Base-by-base conservation (phyloP, 2,888 invertebrate genomes). In the Agrilus mali region DNA sequence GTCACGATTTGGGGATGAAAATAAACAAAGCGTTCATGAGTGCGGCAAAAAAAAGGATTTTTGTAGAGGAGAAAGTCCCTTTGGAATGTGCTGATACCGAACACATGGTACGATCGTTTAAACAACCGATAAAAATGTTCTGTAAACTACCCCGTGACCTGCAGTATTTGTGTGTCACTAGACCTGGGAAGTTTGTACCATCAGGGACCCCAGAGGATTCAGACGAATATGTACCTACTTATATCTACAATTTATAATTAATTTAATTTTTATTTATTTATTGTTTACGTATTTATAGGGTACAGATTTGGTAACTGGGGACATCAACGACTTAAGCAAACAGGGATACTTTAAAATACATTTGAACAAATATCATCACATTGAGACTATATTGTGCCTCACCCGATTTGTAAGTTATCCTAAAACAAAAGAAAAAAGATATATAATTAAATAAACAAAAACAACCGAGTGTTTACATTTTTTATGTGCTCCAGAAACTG, bases 351-450 rank as follows among this genome's bases (percentile, higher is more conserved):
- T 81, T 57, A 66, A 74, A 16, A 60, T 82, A 17, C 73, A 75
- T 48, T 55, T 82, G 41, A 75, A 77, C 56, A 60, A 63, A n/a
- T 60, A 69, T 45, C 72, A 74, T 41, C 66, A 68, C 42, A 68
- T 82, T 1, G 73, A 74, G 43, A 69, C 72, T 0, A 67, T 81
- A 40, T 77, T 77, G 0, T 83, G 82, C 54, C 66, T 80, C 27
- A 72, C 75, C 0, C 71, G 65, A 54, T 66, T 69, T 48, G 73
- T 74, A 60, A 60, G 59, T 55, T 40, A n/a, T 31, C 10, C 6
- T 20, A n/a, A n/a, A n/a, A n/a, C n/a, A n/a, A n/a, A n/a, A n/a
- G n/a, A n/a, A n/a, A n/a, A n/a, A n/a, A n/a, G n/a, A n/a, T n/a
- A n/a, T n/a, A n/a, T n/a, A n/a, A n/a, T n/a, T n/a, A n/a, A n/a